phyloP scores from a whole-genome alignment of 1,140 invertebrate genomes.

The Nasonia giraulti region DNA sequence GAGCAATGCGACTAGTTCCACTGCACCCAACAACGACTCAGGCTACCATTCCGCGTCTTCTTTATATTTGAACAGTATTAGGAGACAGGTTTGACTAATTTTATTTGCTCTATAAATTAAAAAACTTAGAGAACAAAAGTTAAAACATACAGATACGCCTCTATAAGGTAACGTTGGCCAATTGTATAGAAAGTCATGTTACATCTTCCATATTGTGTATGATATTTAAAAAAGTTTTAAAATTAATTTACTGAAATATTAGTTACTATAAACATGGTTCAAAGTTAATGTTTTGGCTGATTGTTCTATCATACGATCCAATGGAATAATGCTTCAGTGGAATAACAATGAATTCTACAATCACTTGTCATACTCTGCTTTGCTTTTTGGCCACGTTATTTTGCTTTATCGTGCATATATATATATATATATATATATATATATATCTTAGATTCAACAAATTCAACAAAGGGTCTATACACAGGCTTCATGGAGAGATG shows the following conservation, averaged over 20 bases:
- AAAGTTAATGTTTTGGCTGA: not conserved
- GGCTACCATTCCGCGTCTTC: slow-evolving; percentile 1
- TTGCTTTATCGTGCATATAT: slow-evolving; percentile 24
- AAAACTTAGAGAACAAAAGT: not conserved
- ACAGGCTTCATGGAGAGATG: slow-evolving; percentile 44
- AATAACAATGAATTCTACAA: too few species aligned
- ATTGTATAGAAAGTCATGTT: not conserved
- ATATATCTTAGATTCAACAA: slow-evolving; percentile 56
- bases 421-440: slow-evolving; percentile 39
- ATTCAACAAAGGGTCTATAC: slow-evolving; percentile 56
- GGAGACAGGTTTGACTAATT: slow-evolving; percentile 50
- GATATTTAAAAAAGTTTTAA: not conserved
- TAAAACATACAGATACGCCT: too few species aligned
- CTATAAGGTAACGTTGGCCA: too few species aligned
- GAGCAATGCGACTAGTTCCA: not conserved
- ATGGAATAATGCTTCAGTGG: too few species aligned
- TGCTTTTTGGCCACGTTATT: not conserved
- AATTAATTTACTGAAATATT: too few species aligned
- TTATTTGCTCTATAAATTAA: not conserved
- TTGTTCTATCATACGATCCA: not conserved
- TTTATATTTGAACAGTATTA: slow-evolving; percentile 34
- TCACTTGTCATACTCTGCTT: too few species aligned
- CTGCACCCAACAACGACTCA: not conserved
- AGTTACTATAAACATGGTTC: not conserved
- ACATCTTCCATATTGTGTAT: not conserved